Conservation (phyloP, 2,797 vertebrate species). For the Anas acuta region DNA sequence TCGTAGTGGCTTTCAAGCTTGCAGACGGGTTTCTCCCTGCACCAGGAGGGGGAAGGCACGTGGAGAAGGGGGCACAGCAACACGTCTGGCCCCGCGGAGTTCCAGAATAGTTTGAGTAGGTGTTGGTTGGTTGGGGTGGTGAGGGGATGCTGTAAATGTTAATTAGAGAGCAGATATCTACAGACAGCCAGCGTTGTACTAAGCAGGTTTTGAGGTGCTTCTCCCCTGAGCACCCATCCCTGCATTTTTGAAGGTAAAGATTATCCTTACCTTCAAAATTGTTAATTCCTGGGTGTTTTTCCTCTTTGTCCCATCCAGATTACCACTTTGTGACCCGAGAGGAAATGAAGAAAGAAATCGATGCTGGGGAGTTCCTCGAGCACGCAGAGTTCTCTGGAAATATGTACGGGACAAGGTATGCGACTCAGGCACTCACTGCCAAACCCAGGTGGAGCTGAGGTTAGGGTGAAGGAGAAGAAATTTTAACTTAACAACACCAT, state of each 20-base stretch:
- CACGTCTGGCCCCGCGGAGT: not conserved
- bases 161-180: not conserved
- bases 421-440: fast-evolving
- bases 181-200: fast-evolving
- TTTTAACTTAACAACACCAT: fast-evolving
- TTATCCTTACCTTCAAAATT: not conserved
- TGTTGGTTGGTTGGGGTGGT: not conserved
- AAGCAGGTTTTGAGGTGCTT: not conserved
- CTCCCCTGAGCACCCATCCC: fast-evolving
- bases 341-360: constrained; percentile 86
- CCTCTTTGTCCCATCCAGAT: constrained; percentile 77
- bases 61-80: not conserved
- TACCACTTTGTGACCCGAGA: constrained; percentile 94
- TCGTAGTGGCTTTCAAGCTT: not conserved
- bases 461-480: not conserved
- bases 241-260: not conserved
- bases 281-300: not conserved
- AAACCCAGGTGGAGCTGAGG: not conserved
- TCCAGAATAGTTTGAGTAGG: not conserved
- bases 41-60: not conserved
- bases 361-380: constrained; percentile 90
- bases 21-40: not conserved
- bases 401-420: constrained; percentile 94
- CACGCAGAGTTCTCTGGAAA: constrained; percentile 94
- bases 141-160: not conserved